Percentiles rank a stretch among this genome's conserved stretches.
These are phyloP conservation scores for Diplodus puntazzo DNA, from an alignment of 2,797 vertebrate genomes.

Conservation along the genomic window DNA sequence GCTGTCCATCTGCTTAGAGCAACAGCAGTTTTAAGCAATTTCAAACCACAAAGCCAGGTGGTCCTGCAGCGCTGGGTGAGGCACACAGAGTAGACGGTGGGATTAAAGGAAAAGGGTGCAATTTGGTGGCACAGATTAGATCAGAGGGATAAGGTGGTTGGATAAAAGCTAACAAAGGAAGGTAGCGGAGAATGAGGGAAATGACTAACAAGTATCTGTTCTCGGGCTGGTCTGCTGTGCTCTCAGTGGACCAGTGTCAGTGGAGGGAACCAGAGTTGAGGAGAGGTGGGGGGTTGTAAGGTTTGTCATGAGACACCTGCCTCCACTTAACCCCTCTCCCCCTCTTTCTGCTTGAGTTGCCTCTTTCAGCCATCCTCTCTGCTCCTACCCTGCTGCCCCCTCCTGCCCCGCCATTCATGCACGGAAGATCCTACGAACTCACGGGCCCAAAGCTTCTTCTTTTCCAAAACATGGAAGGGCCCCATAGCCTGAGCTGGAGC, in stretches of 20 bases:
- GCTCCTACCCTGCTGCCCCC: conserved; percentile 61
- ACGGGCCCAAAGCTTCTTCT: conserved; percentile 64
- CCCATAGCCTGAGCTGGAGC: conserved; percentile 66
- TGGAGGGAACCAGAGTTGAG: conserved; percentile 52
- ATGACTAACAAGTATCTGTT: conserved; percentile 75
- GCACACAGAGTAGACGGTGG: conserved; percentile 53
- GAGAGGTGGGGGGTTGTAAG: conserved; percentile 72
- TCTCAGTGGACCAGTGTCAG: conserved; percentile 60
- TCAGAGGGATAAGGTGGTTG: conserved; percentile 69
- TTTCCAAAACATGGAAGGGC: conserved; percentile 76
- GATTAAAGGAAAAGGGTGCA: conserved; percentile 63
- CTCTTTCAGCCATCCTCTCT: conserved; percentile 84
- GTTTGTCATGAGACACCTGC: conserved; percentile 86
- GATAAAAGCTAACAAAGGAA: conserved; percentile 64
- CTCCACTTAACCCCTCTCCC: conserved; percentile 88
- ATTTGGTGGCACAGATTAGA: conserved; percentile 72
- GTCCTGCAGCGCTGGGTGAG: conserved; percentile 67
- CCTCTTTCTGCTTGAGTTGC: conserved; percentile 89
- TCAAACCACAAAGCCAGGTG: conserved; percentile 81
- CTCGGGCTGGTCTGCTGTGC: conserved; percentile 52
- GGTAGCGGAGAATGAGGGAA: conserved; percentile 64
- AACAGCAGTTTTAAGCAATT: conserved; percentile 67
- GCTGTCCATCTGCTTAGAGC: conserved; percentile 73
- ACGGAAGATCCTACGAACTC: conserved; percentile 62
- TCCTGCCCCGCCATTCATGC: conserved; percentile 64